These are phyloP conservation scores for Lasioglossum morio DNA, from an alignment of 2,888 invertebrate genomes.

Conservation along the genomic window DNA sequence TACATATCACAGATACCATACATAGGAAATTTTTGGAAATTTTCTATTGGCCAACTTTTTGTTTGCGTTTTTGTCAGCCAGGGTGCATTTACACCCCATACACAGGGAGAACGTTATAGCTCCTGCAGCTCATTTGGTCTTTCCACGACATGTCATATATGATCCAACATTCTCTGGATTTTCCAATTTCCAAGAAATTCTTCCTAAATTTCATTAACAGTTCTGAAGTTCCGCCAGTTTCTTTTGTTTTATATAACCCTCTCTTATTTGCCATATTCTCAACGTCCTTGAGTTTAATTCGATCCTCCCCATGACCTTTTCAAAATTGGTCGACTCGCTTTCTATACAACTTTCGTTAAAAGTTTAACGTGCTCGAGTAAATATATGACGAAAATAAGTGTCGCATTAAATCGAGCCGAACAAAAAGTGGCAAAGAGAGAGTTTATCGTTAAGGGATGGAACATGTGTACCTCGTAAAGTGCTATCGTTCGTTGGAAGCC, in stretches of 20 bases:
- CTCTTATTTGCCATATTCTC: background rate
- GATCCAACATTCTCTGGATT: background rate
- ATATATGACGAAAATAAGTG: background rate
- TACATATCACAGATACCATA: too few relatives aligned
- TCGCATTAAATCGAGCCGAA: background rate
- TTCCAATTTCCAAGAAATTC: background rate
- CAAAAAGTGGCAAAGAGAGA: background rate
- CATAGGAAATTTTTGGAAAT: too few relatives aligned
- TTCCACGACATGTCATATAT: background rate
- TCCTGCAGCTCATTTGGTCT: background rate
- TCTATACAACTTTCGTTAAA: background rate
- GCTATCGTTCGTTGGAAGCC: slow-evolving; percentile 35
- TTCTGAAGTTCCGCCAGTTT: background rate
- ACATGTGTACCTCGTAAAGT: slow-evolving; percentile 5
- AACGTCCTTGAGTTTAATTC: background rate
- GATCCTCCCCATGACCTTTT: background rate
- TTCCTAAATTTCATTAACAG: background rate
- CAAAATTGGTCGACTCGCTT: background rate
- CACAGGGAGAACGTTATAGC: background rate
- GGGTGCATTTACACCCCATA: too few relatives aligned
- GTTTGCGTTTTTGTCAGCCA: too few relatives aligned
- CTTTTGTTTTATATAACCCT: background rate
- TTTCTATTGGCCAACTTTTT: too few relatives aligned
- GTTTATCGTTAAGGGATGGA: slow-evolving; percentile 15
- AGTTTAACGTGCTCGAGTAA: background rate